Evolutionary conservation across 1,140 invertebrate species (phyloP), one percentile per base, ranked within the genome.

Genomic region (Melipona quadrifasciata): DNA sequence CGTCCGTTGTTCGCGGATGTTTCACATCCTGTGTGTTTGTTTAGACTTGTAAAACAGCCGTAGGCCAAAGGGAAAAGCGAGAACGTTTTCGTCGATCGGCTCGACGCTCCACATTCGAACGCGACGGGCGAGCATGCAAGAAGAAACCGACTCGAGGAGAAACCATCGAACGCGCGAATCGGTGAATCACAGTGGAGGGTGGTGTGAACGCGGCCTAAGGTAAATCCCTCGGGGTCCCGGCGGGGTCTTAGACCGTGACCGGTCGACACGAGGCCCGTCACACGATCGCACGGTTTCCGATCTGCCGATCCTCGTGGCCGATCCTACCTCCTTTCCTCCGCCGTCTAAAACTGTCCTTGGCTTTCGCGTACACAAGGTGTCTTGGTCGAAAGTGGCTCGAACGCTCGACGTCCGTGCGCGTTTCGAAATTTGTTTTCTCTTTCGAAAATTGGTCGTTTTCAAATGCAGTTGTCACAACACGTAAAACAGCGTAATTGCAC

Each of bases 281-380:
- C 78, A 88, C 87, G 86, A 89, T 89, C 87, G 87, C 87, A 89
- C 75, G 87, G 76, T 88, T 80, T 58, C 76, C 79, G 87, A 89
- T 89, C 84, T 80, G 82, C 68, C 82, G 77, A 70, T 87, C 82
- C 82, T 64, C 73, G 55, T 72, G 61, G 72, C 64, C 86, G 86
- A 88, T 88, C 75, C 86, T 75, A 61, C 34, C 79, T 85, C 84
- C 78, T 86, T 88, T 89, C 79, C 71, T 86, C 6, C 72, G 27
- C 74, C 75, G 75, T 86, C 17, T 61, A 82, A n/a, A 79, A 88
- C 78, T 65, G 61, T 72, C 87, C 77, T 77, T 85, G 78, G 67
- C 21, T 80, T 51, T 58, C 72, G 34, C 53, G 24, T 16, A 74
- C 61, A 78, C 31, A 39, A 21, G 31, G 80, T 82, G 80, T 82